A percentile compares a stretch with the other conserved stretches of the same genome.
Evolutionary conservation across 2,797 vertebrate genomes (phyloP).

Genomic region (Hylomyscus alleni): DNA sequence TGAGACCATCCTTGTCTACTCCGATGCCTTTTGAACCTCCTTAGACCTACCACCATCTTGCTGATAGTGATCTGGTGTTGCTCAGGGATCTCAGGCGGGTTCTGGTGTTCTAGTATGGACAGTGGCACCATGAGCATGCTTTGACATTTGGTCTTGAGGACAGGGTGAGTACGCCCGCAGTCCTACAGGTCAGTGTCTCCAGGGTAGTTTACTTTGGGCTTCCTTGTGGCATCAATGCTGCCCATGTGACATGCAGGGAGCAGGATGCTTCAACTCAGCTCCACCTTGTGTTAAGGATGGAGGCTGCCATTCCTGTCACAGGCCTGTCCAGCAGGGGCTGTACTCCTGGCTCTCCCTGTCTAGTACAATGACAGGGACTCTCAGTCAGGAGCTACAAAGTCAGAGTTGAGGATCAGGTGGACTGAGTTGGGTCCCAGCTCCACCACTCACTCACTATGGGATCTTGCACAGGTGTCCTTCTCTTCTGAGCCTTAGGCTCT

Average conservation of each 20-base stretch:
- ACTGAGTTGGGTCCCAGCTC: neutral
- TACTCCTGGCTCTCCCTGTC: neutral
- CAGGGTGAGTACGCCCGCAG: neutral
- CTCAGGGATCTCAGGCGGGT: neutral
- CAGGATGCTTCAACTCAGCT: neutral
- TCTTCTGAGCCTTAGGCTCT: slow-evolving; percentile 55
- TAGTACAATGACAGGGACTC: neutral
- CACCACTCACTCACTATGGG: neutral
- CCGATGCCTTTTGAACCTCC: neutral
- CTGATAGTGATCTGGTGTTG: no score
- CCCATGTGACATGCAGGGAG: neutral
- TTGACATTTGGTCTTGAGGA: neutral
- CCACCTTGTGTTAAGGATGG: neutral
- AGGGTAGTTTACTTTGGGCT: neutral
- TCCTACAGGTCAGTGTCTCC: neutral
- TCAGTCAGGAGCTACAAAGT: neutral
- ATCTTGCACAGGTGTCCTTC: neutral
- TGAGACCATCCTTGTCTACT: neutral
- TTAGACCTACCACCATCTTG: neutral
- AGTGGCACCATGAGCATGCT: neutral
- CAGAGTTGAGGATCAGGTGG: neutral
- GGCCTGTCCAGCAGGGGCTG: neutral
- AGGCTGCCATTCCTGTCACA: neutral
- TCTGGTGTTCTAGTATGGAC: neutral
- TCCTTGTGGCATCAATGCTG: neutral